Evolutionary conservation across 1,140 invertebrate species (phyloP).

Genomic region (Camponotus pennsylvanicus): DNA sequence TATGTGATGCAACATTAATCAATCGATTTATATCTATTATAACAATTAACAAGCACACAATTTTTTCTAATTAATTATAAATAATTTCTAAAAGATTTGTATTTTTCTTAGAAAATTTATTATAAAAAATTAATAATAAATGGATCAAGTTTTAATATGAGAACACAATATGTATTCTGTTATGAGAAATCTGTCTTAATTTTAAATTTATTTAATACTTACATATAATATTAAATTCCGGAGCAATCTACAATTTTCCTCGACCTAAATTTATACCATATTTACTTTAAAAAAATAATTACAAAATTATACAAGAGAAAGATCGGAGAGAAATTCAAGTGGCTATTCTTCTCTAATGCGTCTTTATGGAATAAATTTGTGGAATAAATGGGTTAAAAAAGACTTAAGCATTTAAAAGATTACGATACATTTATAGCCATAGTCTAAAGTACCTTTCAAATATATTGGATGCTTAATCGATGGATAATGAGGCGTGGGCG

Average conservation of each 20-base stretch:
- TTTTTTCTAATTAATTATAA: neutral
- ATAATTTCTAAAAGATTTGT: neutral
- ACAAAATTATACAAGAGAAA: too few species aligned
- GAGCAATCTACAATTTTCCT: neutral
- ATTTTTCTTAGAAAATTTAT: neutral
- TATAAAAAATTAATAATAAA: neutral
- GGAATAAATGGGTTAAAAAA: too few species aligned
- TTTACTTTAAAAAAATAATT: neutral
- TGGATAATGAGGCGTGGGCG: slow-evolving; percentile 25
- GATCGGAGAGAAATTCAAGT: neutral
- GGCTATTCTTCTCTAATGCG: neutral
- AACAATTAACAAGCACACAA: neutral
- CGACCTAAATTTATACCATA: neutral
- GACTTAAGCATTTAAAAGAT: too few species aligned
- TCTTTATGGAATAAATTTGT: neutral
- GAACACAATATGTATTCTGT: neutral
- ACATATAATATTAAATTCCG: neutral
- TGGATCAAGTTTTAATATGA: neutral
- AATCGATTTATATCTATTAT: neutral
- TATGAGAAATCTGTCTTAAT: neutral
- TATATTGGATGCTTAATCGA: slow-evolving; percentile 21
- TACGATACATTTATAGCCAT: neutral
- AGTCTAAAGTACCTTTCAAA: slow-evolving; percentile 9
- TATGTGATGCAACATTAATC: neutral
- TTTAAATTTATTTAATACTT: neutral